phyloP scores from a whole-genome alignment of 2,888 invertebrate genomes.

The Orthosia gothica region DNA sequence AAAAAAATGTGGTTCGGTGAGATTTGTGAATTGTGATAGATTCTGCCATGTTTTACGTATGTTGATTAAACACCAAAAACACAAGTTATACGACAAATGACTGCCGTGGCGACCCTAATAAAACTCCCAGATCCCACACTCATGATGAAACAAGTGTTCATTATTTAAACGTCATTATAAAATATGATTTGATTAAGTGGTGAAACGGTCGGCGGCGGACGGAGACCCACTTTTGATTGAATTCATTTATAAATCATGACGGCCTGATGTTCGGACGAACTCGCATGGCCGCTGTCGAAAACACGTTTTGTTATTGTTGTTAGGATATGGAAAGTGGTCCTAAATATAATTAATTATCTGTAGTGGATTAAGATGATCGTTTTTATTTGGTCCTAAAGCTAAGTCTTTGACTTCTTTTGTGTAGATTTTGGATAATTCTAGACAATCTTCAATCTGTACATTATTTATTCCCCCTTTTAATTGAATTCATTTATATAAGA shows the following conservation, averaged over 20 bases:
- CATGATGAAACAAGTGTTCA: constrained; percentile 43
- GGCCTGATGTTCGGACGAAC: constrained; percentile 33
- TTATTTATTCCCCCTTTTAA: constrained; percentile 46
- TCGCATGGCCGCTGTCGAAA: constrained; percentile 28
- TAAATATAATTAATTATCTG: constrained; percentile 3
- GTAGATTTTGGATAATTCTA: not conserved
- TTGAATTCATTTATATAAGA: constrained; percentile 58
- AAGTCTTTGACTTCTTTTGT: too few relatives aligned
- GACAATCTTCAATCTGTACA: too few relatives aligned
- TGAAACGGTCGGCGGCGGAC: constrained; percentile 42
- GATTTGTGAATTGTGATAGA: too few relatives aligned
- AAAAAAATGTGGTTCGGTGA: too few relatives aligned
- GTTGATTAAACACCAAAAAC: not conserved
- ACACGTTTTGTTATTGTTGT: constrained; percentile 51
- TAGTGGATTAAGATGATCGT: not conserved
- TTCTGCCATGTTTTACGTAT: not conserved
- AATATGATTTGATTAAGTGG: constrained; percentile 60
- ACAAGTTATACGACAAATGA: not conserved
- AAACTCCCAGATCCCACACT: constrained; percentile 10
- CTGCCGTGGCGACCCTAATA: not conserved
- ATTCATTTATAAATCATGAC: constrained; percentile 57
- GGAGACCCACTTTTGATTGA: constrained; percentile 58
- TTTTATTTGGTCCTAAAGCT: not conserved
- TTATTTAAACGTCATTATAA: constrained; percentile 57
- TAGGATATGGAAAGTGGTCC: constrained; percentile 27